Conservation (phyloP, 37 sponge, comb jelly and placozoan species). For the Halichondria panicea region DNA sequence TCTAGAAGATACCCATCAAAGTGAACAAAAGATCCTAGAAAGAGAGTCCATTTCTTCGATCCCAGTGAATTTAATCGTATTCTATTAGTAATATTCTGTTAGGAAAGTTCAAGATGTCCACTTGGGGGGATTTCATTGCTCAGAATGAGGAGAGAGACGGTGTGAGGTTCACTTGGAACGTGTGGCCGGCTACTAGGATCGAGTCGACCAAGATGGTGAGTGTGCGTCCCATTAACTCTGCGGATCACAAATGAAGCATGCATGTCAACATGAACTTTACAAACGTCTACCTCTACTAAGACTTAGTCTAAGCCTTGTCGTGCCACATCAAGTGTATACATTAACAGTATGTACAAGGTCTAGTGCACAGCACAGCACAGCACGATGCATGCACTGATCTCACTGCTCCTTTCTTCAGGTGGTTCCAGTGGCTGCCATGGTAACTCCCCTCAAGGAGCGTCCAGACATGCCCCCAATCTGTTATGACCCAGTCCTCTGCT, state of each 20-base stretch:
- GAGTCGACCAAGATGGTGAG: slow-evolving; percentile 92
- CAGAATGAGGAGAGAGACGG: slow-evolving; percentile 97
- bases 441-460: slow-evolving; percentile 94
- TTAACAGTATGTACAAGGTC: background rate
- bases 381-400: background rate
- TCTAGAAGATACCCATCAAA: too few species aligned
- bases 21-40: too few species aligned
- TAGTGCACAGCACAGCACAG: background rate
- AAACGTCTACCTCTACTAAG: too few species aligned
- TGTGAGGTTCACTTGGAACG: slow-evolving; percentile 96
- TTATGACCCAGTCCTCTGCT: slow-evolving; percentile 97
- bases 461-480: slow-evolving; percentile 93
- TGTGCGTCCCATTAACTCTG: too few species aligned
- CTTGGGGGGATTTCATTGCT: slow-evolving; percentile 92
- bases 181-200: slow-evolving; percentile 94
- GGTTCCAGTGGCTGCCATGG: slow-evolving; percentile 87
- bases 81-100: too few species aligned
- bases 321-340: background rate
- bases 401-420: slow-evolving; percentile 63
- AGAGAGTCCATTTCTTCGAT: too few species aligned
- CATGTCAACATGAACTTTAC: too few species aligned
- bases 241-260: too few species aligned
- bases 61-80: too few species aligned
- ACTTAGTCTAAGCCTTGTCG: too few species aligned
- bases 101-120: slow-evolving; percentile 56